A percentile compares a stretch with the other conserved stretches of the same genome.
Conservation (phyloP, 2,113 vertebrate genomes). For the Andinoacara biseriatus region DNA sequence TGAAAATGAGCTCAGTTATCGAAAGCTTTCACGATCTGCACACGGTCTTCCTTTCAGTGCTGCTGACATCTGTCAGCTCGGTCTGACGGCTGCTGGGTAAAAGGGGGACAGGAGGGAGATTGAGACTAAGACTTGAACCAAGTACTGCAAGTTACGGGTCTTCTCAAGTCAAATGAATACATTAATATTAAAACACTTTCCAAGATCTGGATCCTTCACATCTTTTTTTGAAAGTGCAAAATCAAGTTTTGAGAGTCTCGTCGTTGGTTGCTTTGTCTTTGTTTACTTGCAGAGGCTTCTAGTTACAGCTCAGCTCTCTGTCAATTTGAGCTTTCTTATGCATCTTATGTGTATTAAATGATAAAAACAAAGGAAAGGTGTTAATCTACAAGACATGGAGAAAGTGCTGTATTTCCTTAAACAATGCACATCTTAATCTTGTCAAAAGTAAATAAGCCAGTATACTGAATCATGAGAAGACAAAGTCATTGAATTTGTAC, state of each 20-base stretch:
- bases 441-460: too few species aligned
- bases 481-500: too few species aligned
- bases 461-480: too few species aligned
- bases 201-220: not conserved
- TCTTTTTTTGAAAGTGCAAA: not conserved
- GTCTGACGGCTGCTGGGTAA: not conserved
- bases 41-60: not conserved
- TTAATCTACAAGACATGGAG: too few species aligned
- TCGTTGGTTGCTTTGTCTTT: not conserved
- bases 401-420: too few species aligned
- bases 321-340: too few species aligned
- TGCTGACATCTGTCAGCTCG: not conserved
- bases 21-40: not conserved
- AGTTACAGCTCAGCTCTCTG: too few species aligned
- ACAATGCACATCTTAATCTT: too few species aligned
- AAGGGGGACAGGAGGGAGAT: not conserved
- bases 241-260: not conserved
- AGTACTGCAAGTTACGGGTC: not conserved
- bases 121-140: not conserved
- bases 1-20: not conserved
- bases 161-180: not conserved
- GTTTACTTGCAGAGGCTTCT: not conserved
- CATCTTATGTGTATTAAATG: too few species aligned
- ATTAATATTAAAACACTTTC: not conserved
- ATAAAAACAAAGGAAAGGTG: too few species aligned